Evolutionary conservation across 2,888 invertebrate species (phyloP).

Genomic region (Ceratothoa steindachneri): DNA sequence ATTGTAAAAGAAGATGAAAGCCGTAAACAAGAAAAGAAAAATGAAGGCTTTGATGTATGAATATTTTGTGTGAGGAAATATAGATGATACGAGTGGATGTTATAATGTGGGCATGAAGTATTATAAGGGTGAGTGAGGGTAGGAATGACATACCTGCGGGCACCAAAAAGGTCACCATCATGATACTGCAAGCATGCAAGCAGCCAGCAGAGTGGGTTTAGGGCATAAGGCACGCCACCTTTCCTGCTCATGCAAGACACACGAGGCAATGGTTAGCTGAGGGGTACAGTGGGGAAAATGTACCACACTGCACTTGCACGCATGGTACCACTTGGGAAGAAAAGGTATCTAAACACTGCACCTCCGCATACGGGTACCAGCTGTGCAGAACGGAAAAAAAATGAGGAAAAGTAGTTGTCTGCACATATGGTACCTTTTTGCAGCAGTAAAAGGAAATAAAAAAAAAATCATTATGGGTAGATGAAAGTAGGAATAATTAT

Average conservation of each 20-base stretch:
- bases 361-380: conserved; percentile 12
- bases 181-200: conserved; percentile 48
- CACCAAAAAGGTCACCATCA: conserved; percentile 47
- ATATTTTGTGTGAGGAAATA: too few species aligned
- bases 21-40: too few species aligned
- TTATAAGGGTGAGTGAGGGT: background rate
- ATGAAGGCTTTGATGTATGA: too few species aligned
- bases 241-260: conserved; percentile 46
- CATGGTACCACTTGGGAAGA: conserved; percentile 15
- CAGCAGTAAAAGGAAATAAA: background rate
- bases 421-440: conserved; percentile 6
- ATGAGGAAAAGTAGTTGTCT: background rate
- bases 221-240: conserved; percentile 47
- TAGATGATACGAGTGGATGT: too few species aligned
- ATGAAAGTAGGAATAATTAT: background rate
- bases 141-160: conserved; percentile 46
- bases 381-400: conserved; percentile 10
- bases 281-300: conserved; percentile 22
- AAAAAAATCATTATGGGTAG: background rate
- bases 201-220: conserved; percentile 44
- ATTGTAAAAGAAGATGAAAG: too few species aligned
- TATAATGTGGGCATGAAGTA: too few species aligned
- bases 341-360: conserved; percentile 15
- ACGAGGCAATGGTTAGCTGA: conserved; percentile 44
- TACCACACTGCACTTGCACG: conserved; percentile 12